Evolutionary conservation across 2,113 vertebrate genomes (phyloP).

Genomic region (Eclectus roratus): DNA sequence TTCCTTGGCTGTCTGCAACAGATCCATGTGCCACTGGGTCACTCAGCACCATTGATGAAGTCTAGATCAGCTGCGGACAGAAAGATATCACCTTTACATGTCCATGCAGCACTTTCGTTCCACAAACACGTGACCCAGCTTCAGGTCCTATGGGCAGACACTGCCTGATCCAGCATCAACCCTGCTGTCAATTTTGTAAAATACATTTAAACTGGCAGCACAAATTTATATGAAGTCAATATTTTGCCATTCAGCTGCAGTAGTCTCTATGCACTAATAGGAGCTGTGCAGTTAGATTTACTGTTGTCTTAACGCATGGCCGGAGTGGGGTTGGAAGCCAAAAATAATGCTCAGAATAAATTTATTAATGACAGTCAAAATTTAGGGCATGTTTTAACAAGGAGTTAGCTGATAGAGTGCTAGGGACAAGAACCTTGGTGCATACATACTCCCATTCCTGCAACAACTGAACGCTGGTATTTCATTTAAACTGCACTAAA

Average conservation of each 20-base stretch:
- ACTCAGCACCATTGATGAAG: neutral
- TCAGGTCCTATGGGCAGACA: rapidly evolving
- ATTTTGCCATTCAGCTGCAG: neutral
- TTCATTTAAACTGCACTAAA: neutral
- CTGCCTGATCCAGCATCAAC: neutral
- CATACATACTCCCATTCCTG: neutral
- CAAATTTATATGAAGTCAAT: neutral
- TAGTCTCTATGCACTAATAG: neutral
- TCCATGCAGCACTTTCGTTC: neutral
- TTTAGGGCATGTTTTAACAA: neutral
- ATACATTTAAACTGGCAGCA: neutral
- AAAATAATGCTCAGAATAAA: neutral
- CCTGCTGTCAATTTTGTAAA: neutral
- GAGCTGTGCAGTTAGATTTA: neutral
- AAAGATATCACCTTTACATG: neutral
- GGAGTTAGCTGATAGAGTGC: neutral
- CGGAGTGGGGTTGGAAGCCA: neutral
- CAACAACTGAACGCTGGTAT: neutral
- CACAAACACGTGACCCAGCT: rapidly evolving
- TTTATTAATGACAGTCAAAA: neutral
- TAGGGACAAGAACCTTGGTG: neutral
- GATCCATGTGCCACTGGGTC: rapidly evolving
- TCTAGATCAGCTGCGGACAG: neutral
- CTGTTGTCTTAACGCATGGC: neutral
- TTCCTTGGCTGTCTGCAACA: no score